Conservation (phyloP, 2,797 vertebrate genomes). For the Heteromormyrus szaboi region DNA sequence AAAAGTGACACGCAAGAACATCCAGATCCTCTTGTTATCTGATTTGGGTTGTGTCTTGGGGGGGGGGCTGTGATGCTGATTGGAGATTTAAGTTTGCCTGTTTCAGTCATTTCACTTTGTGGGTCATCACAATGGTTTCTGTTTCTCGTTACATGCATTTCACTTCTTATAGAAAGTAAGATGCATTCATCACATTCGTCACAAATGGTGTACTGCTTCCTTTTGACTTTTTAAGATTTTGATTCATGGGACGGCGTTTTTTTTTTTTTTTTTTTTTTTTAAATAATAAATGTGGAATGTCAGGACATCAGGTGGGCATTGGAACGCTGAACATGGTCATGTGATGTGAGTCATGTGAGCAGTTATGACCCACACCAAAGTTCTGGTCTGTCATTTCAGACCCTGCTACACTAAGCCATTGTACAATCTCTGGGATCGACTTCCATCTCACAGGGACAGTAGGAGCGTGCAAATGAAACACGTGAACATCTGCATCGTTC, state of each 20-base stretch:
- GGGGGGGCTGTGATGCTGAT: neutral
- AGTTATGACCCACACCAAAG: slow-evolving; percentile 17
- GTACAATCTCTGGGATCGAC: slow-evolving; percentile 15
- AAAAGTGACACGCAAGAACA: neutral
- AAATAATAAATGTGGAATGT: neutral
- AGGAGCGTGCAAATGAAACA: slow-evolving; percentile 18
- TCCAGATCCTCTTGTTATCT: neutral
- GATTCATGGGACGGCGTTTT: neutral
- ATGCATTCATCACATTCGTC: neutral
- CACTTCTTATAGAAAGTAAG: neutral
- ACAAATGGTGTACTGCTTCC: neutral
- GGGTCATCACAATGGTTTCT: neutral
- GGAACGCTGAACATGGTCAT: neutral
- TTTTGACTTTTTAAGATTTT: neutral
- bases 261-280: neutral
- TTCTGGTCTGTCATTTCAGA: slow-evolving; percentile 14
- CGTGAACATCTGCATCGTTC: slow-evolving; percentile 1
- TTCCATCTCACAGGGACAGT: slow-evolving; percentile 16
- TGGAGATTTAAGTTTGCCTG: neutral
- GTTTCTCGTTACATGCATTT: neutral
- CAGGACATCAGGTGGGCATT: slow-evolving; percentile 6
- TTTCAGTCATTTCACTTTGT: neutral
- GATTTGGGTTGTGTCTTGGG: neutral
- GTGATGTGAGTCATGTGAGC: slow-evolving; percentile 5
- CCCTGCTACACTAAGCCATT: slow-evolving; percentile 20